These are phyloP conservation scores for Polyodon spathula DNA, from an alignment of 2,113 vertebrate species.

Conservation along the genomic window DNA sequence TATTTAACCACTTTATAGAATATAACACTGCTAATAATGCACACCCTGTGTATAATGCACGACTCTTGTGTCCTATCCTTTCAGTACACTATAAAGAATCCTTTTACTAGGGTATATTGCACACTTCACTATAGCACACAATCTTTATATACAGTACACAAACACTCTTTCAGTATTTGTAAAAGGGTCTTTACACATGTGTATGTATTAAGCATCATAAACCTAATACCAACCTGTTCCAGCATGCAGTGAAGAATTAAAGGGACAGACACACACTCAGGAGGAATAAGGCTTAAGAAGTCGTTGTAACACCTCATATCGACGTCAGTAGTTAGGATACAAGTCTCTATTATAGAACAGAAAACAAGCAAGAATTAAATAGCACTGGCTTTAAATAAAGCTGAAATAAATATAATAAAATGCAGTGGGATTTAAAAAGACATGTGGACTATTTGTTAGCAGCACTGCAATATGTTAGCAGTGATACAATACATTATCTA, in stretches of 20 bases:
- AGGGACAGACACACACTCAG: constrained; percentile 68
- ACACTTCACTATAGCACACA: too few relatives aligned
- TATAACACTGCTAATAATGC: neutral
- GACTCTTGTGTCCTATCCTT: too few relatives aligned
- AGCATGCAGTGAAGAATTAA: constrained; percentile 76
- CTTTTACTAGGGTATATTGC: too few relatives aligned
- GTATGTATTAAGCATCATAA: too few relatives aligned
- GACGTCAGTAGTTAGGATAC: constrained; percentile 32
- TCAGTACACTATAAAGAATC: too few relatives aligned
- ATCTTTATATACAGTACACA: too few relatives aligned
- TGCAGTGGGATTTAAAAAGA: neutral
- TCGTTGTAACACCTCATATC: constrained; percentile 75
- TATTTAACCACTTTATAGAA: neutral
- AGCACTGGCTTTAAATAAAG: neutral
- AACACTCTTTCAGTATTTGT: too few relatives aligned
- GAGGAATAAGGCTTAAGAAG: constrained; percentile 62
- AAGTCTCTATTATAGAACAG: constrained; percentile 14
- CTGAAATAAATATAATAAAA: neutral
- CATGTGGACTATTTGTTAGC: neutral
- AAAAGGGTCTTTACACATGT: neutral
- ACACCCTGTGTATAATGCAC: too few relatives aligned
- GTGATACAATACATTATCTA: too few relatives aligned
- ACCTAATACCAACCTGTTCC: constrained; percentile 66
- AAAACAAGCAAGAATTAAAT: neutral
- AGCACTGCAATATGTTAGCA: too few relatives aligned